phyloP scores from a whole-genome alignment of 2,113 vertebrate species.

The Dromiciops gliroides region DNA sequence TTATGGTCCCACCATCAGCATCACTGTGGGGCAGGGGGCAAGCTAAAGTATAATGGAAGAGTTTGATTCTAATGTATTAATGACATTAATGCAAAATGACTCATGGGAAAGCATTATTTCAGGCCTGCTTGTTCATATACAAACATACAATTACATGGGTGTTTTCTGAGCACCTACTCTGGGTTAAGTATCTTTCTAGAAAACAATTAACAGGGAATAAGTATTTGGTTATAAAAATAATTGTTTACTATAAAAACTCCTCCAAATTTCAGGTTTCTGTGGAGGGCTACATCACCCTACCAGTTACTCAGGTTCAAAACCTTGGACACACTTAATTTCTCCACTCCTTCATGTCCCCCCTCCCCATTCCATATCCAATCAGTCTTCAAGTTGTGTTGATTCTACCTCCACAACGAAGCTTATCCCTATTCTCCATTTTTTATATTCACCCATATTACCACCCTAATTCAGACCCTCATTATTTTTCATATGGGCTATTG shows the following conservation, averaged over 20 bases:
- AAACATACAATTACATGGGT: background rate
- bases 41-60: background rate
- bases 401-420: background rate
- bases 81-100: background rate
- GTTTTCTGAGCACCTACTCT: background rate
- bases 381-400: background rate
- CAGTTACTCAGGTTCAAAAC: background rate
- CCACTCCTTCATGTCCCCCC: background rate
- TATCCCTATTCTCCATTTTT: background rate
- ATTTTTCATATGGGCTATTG: background rate
- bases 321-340: background rate
- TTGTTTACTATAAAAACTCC: background rate
- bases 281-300: too few species aligned
- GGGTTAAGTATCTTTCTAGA: background rate
- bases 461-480: background rate
- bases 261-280: background rate
- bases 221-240: background rate
- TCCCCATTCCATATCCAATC: background rate
- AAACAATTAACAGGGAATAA: background rate
- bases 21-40: background rate
- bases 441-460: background rate
- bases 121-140: too few species aligned
- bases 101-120: background rate
- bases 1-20: background rate
- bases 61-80: background rate